phyloP scores from a whole-genome alignment of 2,113 vertebrate genomes.

The Copsychus sechellarum region DNA sequence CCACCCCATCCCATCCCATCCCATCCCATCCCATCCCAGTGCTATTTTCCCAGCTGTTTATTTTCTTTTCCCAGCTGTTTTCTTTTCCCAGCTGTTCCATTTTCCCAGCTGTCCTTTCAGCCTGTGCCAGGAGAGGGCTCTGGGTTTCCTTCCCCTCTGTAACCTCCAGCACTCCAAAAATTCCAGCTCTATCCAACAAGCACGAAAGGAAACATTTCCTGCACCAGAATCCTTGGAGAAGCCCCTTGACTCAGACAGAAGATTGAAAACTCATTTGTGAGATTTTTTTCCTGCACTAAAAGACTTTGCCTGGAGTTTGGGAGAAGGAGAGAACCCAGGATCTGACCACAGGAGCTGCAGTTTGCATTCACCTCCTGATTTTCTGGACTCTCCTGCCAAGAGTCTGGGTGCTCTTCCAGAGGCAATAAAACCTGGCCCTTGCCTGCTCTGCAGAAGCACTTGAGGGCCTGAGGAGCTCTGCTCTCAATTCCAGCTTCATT shows the following conservation, averaged over 20 bases:
- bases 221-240: not conserved
- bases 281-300: not conserved
- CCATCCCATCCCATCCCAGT: not conserved
- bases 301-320: not conserved
- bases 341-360: not conserved
- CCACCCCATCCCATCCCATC: no score
- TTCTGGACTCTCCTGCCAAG: not conserved
- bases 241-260: not conserved
- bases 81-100: not conserved
- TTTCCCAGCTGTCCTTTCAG: not conserved
- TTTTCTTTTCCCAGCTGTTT: not conserved
- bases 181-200: not conserved
- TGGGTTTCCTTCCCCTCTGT: not conserved
- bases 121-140: constrained; percentile 28
- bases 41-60: not conserved
- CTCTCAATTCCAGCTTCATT: not conserved
- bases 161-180: not conserved
- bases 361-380: not conserved
- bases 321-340: not conserved
- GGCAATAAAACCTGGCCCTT: not conserved
- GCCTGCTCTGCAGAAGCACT: constrained; percentile 34
- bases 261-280: not conserved
- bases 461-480: not conserved
- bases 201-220: not conserved
- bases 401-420: not conserved